Conservation (phyloP, 2,888 invertebrate species). For the Papilio elwesi region DNA sequence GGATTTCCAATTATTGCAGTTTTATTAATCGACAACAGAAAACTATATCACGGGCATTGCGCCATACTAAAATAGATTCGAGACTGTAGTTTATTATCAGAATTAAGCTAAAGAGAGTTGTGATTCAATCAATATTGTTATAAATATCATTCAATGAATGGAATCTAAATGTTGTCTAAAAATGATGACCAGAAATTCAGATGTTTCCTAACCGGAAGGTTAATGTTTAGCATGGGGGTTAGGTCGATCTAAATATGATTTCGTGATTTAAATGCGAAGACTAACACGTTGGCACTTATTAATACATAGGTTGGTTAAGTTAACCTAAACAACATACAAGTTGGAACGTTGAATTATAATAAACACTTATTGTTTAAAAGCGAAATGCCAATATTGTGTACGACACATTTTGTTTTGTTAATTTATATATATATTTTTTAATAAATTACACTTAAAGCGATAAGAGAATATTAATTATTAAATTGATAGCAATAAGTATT, state of each 20-base stretch:
- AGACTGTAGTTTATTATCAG: neutral
- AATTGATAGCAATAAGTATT: slow-evolving; percentile 42
- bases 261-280: slow-evolving; percentile 71
- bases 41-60: neutral
- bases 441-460: slow-evolving; percentile 59
- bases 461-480: slow-evolving; percentile 53
- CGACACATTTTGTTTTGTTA: slow-evolving; percentile 61
- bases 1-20: neutral
- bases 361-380: slow-evolving; percentile 52
- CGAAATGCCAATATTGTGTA: slow-evolving; percentile 79
- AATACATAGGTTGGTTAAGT: slow-evolving; percentile 55
- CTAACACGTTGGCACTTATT: slow-evolving; percentile 71
- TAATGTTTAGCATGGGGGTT: neutral
- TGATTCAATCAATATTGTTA: neutral
- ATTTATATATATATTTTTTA: slow-evolving; percentile 52
- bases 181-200: neutral
- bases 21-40: no score
- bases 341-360: slow-evolving; percentile 59
- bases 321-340: slow-evolving; percentile 57
- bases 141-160: neutral
- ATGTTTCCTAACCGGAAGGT: neutral
- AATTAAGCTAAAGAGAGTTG: neutral
- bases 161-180: neutral
- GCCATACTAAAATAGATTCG: neutral
- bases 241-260: slow-evolving; percentile 33